A percentile compares a stretch with the other conserved stretches of the same genome.
phyloP scores from a whole-genome alignment of 2,113 vertebrate species.

The Bothrops jararaca region DNA sequence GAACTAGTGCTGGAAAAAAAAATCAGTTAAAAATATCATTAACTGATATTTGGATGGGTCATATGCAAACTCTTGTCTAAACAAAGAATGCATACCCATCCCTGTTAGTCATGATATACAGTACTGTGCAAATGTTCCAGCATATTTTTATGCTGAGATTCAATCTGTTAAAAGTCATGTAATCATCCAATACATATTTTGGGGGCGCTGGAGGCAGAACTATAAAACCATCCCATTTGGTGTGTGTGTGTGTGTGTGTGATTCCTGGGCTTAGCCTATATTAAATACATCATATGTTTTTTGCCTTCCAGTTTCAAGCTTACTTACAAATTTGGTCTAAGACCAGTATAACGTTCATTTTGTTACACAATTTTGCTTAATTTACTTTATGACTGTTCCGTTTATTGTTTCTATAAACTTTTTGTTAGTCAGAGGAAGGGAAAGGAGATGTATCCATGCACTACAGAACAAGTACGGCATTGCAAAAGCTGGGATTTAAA shows the following conservation, averaged over 20 bases:
- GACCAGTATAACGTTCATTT: background rate
- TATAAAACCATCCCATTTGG: background rate
- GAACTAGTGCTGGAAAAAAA: background rate
- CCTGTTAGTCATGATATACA: background rate
- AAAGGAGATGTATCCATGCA: background rate
- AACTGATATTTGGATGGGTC: background rate
- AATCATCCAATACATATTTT: background rate
- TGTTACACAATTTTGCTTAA: background rate
- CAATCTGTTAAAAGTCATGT: background rate
- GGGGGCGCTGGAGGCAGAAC: background rate
- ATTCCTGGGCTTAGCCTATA: background rate
- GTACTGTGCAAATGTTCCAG: background rate
- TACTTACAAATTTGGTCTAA: background rate
- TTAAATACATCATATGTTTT: background rate
- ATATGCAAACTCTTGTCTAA: background rate
- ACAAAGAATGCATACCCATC: background rate
- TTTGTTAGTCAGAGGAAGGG: background rate
- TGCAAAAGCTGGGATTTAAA: background rate
- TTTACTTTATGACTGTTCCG: background rate
- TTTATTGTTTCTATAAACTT: background rate
- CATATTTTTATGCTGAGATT: background rate
- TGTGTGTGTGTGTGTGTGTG: too few species aligned
- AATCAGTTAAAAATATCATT: background rate
- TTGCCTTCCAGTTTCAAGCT: background rate
- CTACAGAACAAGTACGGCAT: background rate